Base-by-base conservation (phyloP, 2,888 invertebrate genomes). In the Dolichopus griseipennis region DNA sequence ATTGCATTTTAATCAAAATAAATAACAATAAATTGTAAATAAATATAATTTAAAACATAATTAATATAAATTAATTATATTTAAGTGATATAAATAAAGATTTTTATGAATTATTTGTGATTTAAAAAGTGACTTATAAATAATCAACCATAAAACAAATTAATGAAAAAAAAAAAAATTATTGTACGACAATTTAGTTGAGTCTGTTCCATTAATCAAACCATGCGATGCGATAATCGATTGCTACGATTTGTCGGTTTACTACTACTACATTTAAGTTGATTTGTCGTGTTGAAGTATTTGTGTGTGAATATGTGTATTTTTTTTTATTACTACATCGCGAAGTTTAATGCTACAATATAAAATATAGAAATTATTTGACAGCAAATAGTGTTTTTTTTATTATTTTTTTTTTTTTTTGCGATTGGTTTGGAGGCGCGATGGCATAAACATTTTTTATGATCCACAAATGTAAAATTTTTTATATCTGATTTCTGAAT, bases 151-250 rank as follows among this genome's bases (percentile, higher is more conserved):
- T 52, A 52, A 52, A 52, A 52, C 52, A 52, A 12, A 18, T 18
- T 18, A 18, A 52, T 52, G 52, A 18, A 52, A n/a, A n/a, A n/a
- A n/a, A n/a, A n/a, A n/a, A n/a, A n/a, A 52, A 52, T 52, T 52
- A 27, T 27, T 52, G 18, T 52, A 52, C 52, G 18, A 52, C 52
- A 52, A 52, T n/a, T n/a, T 52, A 52, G 52, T 18, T 15, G 18
- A 37, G 52, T 52, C 52, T 52, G 52, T 52, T 52, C 52, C 52
- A 52, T 52, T 52, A 52, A 52, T 52, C 6, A 52, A 52, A 52
- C 52, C 52, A 52, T 52, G 52, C 52, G 52, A 52, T 52, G 52
- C 52, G 52, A 52, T 52, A 52, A 52, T 52, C 52, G 52, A 52
- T 52, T 52, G 52, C 52, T 15, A 52, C 52, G 52, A 3, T 52